These are phyloP conservation scores for Drosophila hawaiiensis DNA, from an alignment of 2,888 invertebrate genomes.

Conservation along the genomic window DNA sequence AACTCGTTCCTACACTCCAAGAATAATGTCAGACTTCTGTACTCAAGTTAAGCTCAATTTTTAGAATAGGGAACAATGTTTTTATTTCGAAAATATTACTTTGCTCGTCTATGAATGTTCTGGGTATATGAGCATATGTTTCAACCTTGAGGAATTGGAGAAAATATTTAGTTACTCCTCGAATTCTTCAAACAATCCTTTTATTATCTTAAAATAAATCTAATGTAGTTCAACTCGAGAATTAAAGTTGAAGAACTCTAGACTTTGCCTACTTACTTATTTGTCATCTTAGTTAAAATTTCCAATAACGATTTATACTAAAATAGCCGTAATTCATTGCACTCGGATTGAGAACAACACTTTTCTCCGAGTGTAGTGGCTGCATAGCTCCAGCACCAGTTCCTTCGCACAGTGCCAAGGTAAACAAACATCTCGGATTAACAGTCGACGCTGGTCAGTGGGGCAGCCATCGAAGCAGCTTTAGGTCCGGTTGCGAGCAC, in stretches of 20 bases:
- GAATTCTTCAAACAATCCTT: not conserved
- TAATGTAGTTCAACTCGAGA: not conserved
- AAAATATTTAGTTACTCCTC: not conserved
- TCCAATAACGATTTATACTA: not conserved
- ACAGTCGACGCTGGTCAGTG: conserved; percentile 73
- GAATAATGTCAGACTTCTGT: not conserved
- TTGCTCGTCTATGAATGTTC: not conserved
- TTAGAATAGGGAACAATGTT: not conserved
- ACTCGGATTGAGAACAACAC: not conserved
- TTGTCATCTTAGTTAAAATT: not conserved
- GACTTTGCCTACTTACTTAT: not conserved
- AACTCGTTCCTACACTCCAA: conserved; percentile 1
- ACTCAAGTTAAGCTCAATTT: not conserved
- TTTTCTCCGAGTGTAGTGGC: conserved; percentile 1
- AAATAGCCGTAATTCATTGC: not conserved
- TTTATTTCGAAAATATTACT: not conserved
- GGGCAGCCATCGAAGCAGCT: conserved; percentile 45
- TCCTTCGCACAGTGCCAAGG: conserved; percentile 62
- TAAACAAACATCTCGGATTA: conserved; percentile 82
- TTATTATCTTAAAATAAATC: not conserved
- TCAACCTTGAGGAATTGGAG: not conserved
- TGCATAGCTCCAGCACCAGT: not conserved
- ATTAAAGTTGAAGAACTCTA: not conserved
- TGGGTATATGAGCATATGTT: not conserved
- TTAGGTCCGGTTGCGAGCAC: conserved; percentile 41